phyloP scores from a whole-genome alignment of 2,797 vertebrate genomes.

The Lycodopsis pacificus region DNA sequence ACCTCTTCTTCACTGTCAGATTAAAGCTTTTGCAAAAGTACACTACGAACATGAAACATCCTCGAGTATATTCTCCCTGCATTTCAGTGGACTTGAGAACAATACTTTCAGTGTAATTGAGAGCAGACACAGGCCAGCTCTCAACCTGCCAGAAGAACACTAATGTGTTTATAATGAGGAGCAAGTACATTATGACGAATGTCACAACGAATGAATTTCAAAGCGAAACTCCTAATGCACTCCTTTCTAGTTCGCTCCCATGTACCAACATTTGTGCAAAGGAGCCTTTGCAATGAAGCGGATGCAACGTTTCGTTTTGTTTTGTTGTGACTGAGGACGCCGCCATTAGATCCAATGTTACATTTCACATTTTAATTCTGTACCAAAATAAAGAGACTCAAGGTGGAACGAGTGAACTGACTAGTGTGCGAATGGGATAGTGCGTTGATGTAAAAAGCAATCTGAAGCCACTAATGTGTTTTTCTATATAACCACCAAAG shows the following conservation, averaged over 20 bases:
- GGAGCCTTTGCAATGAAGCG: conserved; percentile 31
- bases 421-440: not conserved
- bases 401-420: not conserved
- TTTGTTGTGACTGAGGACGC: not conserved
- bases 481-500: not conserved
- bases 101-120: conserved; percentile 61
- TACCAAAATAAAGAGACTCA: not conserved
- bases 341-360: not conserved
- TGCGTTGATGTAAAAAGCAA: not conserved
- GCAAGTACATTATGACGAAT: conserved; percentile 76
- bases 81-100: conserved; percentile 55
- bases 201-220: conserved; percentile 67
- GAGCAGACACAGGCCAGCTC: conserved; percentile 60
- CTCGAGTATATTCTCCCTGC: conserved; percentile 35
- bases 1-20: conserved; percentile 41
- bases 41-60: conserved; percentile 32
- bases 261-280: conserved; percentile 13
- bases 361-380: conserved; percentile 1
- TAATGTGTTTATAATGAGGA: conserved; percentile 81
- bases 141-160: conserved; percentile 63
- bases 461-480: not conserved
- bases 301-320: conserved; percentile 36
- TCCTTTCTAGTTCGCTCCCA: conserved; percentile 18
- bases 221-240: conserved; percentile 61
- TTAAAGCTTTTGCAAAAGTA: conserved; percentile 38